Evolutionary conservation across 2,888 invertebrate species (phyloP).

Genomic region (Dermolepida albohirtum): DNA sequence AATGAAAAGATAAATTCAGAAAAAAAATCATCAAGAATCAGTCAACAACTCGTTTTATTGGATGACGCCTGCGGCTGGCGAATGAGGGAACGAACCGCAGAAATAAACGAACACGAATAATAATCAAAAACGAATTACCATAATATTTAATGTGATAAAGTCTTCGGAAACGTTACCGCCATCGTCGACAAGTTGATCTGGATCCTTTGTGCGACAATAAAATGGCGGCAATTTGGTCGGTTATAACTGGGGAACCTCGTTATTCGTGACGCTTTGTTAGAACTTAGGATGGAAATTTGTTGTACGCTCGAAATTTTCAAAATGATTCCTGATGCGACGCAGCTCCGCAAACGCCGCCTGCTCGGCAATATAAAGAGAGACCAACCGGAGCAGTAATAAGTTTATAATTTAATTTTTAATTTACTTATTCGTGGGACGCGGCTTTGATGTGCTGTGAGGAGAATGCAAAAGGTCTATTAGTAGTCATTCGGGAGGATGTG

Average conservation of each 20-base stretch:
- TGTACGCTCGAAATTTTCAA: constrained; percentile 10
- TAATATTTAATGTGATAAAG: constrained; percentile 62
- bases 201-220: constrained; percentile 56
- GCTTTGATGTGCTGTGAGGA: constrained; percentile 11
- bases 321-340: constrained; percentile 13
- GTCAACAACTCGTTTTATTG: too few relatives aligned
- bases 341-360: constrained; percentile 32
- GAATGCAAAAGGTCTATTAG: constrained; percentile 27
- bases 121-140: constrained; percentile 57
- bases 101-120: constrained; percentile 55
- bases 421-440: constrained; percentile 23
- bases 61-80: neutral
- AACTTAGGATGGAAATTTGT: constrained; percentile 57
- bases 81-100: constrained; percentile 47
- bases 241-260: constrained; percentile 51
- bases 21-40: too few relatives aligned
- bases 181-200: constrained; percentile 44
- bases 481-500: constrained; percentile 15
- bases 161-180: constrained; percentile 53
- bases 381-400: constrained; percentile 51
- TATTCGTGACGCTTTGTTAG: constrained; percentile 59
- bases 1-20: too few relatives aligned
- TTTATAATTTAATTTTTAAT: constrained; percentile 56
- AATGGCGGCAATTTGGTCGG: constrained; percentile 61
- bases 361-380: constrained; percentile 43